Conservation (phyloP, 2,113 vertebrate species). For the Sceloporus tristichus region DNA sequence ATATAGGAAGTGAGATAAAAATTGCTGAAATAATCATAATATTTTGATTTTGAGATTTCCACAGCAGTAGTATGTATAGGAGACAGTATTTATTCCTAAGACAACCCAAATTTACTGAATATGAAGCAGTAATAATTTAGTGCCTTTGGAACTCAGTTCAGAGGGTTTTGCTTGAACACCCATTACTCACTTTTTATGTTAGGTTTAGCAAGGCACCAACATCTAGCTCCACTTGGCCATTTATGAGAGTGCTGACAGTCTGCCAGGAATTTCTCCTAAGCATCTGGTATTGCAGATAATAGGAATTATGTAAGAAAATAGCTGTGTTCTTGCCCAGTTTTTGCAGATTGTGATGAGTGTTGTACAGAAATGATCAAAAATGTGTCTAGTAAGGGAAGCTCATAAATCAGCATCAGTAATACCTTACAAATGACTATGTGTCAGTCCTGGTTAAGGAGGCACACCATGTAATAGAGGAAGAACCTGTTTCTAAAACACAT, state of each 20-base stretch:
- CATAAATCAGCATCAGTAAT: background rate
- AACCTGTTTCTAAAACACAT: background rate
- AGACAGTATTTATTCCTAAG: background rate
- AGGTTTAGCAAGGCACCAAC: background rate
- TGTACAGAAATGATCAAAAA: background rate
- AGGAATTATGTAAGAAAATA: background rate
- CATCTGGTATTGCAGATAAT: background rate
- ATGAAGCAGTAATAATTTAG: background rate
- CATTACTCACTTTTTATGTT: background rate
- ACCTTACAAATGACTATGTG: background rate
- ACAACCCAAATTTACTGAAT: background rate
- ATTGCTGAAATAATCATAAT: background rate
- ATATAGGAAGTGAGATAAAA: background rate
- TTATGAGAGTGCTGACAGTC: background rate
- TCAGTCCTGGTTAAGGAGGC: background rate
- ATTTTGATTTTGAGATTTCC: background rate
- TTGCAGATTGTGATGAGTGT: background rate
- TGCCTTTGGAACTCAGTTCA: background rate
- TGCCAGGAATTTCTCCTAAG: background rate
- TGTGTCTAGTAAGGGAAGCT: background rate
- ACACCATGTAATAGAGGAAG: too few relatives aligned
- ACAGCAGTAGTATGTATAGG: background rate
- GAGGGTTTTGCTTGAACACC: background rate
- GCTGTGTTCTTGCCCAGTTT: background rate
- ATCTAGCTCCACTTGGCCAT: too few relatives aligned